These are phyloP conservation scores for Bugula neritina DNA, from an alignment of 2,888 invertebrate genomes.

Conservation along the genomic window DNA sequence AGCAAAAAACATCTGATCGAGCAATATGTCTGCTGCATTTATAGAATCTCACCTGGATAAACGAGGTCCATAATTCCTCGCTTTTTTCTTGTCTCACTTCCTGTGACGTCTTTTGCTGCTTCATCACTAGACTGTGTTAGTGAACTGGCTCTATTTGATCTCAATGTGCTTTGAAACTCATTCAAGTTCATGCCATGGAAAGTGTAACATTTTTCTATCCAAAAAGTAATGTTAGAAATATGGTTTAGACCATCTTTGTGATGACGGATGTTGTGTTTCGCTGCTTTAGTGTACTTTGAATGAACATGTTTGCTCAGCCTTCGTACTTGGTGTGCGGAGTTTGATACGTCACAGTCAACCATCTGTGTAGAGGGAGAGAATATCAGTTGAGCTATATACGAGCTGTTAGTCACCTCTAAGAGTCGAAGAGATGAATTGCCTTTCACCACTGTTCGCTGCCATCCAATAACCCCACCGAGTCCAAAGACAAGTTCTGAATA, in stretches of 20 bases:
- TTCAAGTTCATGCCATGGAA: not conserved
- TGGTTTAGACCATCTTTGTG: no score
- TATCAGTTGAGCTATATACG: not conserved
- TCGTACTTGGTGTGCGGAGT: not conserved
- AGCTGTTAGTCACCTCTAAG: not conserved
- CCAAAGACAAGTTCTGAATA: not conserved
- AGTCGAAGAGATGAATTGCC: not conserved
- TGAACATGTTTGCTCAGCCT: not conserved
- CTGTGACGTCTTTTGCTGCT: not conserved
- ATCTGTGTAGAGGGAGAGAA: not conserved
- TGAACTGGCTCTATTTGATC: not conserved
- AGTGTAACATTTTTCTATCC: not conserved
- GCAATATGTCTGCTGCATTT: no score
- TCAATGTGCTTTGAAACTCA: no score
- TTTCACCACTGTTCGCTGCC: not conserved
- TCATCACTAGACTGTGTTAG: not conserved
- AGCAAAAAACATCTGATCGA: no score
- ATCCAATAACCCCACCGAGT: not conserved
- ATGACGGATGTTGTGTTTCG: not conserved
- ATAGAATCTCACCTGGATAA: constrained; percentile 15
- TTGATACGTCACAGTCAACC: constrained; percentile 14
- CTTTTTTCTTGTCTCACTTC: not conserved
- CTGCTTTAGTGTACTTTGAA: not conserved
- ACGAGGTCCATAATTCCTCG: not conserved
- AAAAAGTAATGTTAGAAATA: not conserved